Evolutionary conservation across 2,888 invertebrate species (phyloP).

Genomic region (Lydus trimaculatus): DNA sequence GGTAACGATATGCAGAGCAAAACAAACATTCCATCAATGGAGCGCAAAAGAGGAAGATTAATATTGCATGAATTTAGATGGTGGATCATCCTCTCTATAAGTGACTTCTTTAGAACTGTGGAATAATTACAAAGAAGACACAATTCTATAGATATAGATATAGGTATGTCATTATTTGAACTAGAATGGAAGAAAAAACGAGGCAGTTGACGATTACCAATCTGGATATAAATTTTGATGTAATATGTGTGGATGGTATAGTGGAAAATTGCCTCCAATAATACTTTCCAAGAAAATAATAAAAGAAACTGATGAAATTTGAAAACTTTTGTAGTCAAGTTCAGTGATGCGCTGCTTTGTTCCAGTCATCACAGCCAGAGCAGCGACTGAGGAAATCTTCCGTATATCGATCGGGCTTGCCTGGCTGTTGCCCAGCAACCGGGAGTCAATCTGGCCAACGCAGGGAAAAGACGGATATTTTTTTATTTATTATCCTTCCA

Average conservation of each 20-base stretch:
- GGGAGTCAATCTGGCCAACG: conserved; percentile 66
- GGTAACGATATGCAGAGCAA: conserved; percentile 12
- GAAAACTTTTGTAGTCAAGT: conserved; percentile 40
- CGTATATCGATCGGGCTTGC: conserved; percentile 63
- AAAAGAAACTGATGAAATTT: conserved; percentile 24
- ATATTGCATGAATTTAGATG: conserved; percentile 2
- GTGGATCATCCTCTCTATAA: background rate
- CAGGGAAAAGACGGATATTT: conserved; percentile 60
- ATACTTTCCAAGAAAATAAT: conserved; percentile 7
- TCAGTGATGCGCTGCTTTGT: conserved; percentile 41
- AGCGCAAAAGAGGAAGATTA: conserved; percentile 6
- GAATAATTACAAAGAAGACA: too few species aligned
- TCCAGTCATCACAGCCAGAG: conserved; percentile 48
- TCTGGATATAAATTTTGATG: background rate
- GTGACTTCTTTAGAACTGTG: background rate
- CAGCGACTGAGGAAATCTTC: conserved; percentile 57
- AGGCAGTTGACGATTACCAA: background rate
- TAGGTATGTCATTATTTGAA: background rate
- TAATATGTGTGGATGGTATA: background rate
- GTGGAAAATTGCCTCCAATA: background rate
- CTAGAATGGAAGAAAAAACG: background rate
- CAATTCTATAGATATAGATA: background rate
- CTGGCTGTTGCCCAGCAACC: conserved; percentile 66
- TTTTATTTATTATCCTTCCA: conserved; percentile 62
- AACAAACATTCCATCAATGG: conserved; percentile 8